Evolutionary conservation across 92 coral and sea anemone genomes (phyloP).

Genomic region (Plumapathes pennacea): DNA sequence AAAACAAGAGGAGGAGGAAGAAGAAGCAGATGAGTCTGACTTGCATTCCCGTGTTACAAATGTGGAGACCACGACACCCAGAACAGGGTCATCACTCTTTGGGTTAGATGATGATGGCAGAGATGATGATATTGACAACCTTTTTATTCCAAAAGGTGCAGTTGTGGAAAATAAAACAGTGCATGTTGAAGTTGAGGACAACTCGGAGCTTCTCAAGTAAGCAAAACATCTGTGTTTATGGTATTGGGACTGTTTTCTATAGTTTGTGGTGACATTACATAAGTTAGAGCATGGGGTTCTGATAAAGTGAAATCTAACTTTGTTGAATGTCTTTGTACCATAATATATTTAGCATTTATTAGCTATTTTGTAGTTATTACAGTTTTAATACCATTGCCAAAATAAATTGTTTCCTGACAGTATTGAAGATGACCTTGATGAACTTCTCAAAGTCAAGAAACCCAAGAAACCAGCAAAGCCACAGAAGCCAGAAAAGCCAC

Average conservation of each 20-base stretch:
- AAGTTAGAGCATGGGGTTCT: no score
- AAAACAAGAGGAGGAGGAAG: constrained; percentile 19
- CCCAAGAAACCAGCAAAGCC: constrained; percentile 75
- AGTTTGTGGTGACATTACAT: no score
- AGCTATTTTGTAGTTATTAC: no score
- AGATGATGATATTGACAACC: constrained; percentile 61
- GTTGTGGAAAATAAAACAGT: constrained; percentile 27
- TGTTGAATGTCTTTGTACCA: no score
- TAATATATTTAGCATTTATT: no score
- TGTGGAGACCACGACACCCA: not conserved
- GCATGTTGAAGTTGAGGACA: constrained; percentile 58
- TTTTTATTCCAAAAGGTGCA: constrained; percentile 90
- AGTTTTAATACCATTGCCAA: no score
- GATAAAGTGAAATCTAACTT: no score
- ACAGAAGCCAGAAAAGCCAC: constrained; percentile 41
- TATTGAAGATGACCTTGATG: constrained; percentile 91
- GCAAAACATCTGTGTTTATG: not conserved
- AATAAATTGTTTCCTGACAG: no score
- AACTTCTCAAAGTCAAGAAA: constrained; percentile 65
- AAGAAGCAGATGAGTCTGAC: constrained; percentile 51
- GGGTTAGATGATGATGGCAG: constrained; percentile 51
- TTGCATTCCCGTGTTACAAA: constrained; percentile 33
- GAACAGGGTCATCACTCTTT: constrained; percentile 54
- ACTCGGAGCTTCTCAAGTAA: constrained; percentile 85
- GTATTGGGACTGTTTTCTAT: no score